Base-by-base conservation (phyloP, 37 sponge, comb jelly and placozoan genomes). In the Theonella swinhoei region DNA sequence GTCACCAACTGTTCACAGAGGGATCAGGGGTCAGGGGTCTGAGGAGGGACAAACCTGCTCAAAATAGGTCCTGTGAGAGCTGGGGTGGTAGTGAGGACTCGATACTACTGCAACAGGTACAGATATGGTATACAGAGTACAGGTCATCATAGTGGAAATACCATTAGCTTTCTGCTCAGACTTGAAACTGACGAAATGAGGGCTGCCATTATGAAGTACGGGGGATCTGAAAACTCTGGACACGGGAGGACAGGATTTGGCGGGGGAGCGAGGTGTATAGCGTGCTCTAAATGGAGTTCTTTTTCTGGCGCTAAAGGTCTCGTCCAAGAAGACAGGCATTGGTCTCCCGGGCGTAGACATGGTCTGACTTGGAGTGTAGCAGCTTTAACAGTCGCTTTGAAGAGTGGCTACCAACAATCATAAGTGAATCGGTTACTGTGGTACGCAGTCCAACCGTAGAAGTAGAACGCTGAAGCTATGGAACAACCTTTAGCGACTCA, bases 171-270 rank as follows among this genome's bases (percentile, higher is more conserved):
- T 79, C 38, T 42, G 41, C 64, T 86, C 75, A 1, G 87, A 68
- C 58, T 85, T 87, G 85, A 94, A 94, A 64, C 87, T 90, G 68
- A 94, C 80, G 0, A 77, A 30, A 1, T 72, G 80, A 4, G 94
- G 89, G 1, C 63, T 68, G 20, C 5, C 23, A 2, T 32, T 43
- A 1, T 61, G 2, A 5, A 28, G 20, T 0, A 31, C 62, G 0
- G 82, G 62, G 20, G 60, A 77, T 24, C 30, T 47, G 76, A 87
- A 90, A 20, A 94, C 58, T 25, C 94, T 68, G 3, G 91, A 91
- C 17, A 90, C 88, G 33, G 94, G 94, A 5, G 94, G 94, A 65
- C 90, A 89, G 23, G 91, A 83, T 66, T 94, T 94, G 14, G 91
- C 80, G 8, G 94, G 90, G 0, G 94, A 58, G 25, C 63, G 80